phyloP scores from a whole-genome alignment of 53 echinoderm and acorn worm species.

The Pentamera pediparva region DNA sequence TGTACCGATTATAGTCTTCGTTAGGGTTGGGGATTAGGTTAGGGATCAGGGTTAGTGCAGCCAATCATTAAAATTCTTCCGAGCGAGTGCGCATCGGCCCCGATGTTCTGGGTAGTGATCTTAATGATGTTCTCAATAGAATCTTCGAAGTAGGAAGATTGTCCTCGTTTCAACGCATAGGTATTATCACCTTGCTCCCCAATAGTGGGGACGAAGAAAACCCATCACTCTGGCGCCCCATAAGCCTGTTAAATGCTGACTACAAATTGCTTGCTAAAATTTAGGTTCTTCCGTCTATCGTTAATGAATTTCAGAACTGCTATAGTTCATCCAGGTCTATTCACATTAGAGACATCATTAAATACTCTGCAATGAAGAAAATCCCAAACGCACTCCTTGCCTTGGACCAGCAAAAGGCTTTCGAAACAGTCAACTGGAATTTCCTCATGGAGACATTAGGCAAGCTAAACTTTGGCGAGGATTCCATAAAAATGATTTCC shows the following conservation, averaged over 20 bases:
- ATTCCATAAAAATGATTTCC: constrained; percentile 22
- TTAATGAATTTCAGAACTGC: constrained; percentile 40
- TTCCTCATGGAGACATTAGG: constrained; percentile 24
- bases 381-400: constrained; percentile 34
- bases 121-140: constrained; percentile 11
- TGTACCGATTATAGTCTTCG: too few relatives aligned
- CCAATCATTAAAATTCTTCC: too few relatives aligned
- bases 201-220: constrained; percentile 41
- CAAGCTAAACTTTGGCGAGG: constrained; percentile 21
- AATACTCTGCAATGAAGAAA: not conserved
- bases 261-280: constrained; percentile 55
- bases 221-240: constrained; percentile 41
- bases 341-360: constrained; percentile 47
- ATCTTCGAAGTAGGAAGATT: not conserved
- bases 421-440: constrained; percentile 44
- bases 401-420: constrained; percentile 46
- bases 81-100: too few relatives aligned
- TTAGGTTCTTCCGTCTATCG: not conserved
- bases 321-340: constrained; percentile 53
- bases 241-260: constrained; percentile 49
- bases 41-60: too few relatives aligned
- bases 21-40: too few relatives aligned
- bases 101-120: constrained; percentile 30
- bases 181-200: constrained; percentile 46
- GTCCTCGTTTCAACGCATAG: constrained; percentile 25